Conservation (phyloP, 2,888 invertebrate species). For the Leptura quadrifasciata region DNA sequence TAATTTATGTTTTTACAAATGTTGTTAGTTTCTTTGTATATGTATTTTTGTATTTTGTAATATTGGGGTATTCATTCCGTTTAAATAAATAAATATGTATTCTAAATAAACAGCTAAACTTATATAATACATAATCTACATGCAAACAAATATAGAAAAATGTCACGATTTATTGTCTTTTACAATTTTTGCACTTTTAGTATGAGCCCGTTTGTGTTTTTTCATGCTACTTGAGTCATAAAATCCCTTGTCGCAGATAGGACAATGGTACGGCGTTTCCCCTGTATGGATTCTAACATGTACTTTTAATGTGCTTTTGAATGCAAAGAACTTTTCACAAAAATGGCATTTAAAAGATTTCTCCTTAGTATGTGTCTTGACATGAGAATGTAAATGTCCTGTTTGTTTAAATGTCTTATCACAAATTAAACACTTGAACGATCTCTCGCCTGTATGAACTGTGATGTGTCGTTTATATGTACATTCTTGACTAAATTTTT, state of each 20-base stretch:
- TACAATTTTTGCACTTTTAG: not conserved
- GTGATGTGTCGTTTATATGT: conserved; percentile 62
- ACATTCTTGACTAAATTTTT: conserved; percentile 61
- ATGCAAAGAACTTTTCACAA: conserved; percentile 68
- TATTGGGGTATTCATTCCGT: too few species aligned
- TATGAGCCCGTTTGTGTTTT: conserved; percentile 54
- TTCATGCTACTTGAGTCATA: conserved; percentile 56
- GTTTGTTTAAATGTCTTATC: conserved; percentile 66
- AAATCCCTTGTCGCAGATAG: conserved; percentile 70
- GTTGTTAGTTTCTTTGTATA: too few species aligned
- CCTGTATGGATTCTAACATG: conserved; percentile 72
- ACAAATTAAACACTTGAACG: conserved; percentile 70
- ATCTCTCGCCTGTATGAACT: conserved; percentile 65
- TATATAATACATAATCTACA: too few species aligned
- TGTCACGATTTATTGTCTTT: not conserved
- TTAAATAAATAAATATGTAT: too few species aligned
- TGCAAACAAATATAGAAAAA: too few species aligned
- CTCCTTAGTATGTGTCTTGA: conserved; percentile 65
- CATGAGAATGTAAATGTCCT: conserved; percentile 64
- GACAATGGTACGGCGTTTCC: conserved; percentile 71
- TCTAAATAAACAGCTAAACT: too few species aligned
- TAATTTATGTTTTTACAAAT: too few species aligned
- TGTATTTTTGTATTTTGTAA: too few species aligned
- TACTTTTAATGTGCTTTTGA: conserved; percentile 72
- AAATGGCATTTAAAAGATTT: conserved; percentile 58